Conservation (phyloP, 1,140 invertebrate species). For the Pogonomyrmex californicus region DNA sequence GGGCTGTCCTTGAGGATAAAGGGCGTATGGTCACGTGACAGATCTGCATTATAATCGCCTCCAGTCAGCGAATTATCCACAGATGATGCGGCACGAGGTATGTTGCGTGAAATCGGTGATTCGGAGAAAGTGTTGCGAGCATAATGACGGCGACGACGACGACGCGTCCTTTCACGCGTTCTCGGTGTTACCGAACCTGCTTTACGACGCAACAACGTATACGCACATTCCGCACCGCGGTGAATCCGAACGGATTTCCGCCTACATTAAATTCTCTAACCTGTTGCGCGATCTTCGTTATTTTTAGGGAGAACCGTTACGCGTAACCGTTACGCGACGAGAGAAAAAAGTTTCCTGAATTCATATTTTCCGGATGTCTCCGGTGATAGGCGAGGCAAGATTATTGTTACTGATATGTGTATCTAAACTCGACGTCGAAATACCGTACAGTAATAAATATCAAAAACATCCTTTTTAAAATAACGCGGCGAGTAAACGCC, state of each 20-base stretch:
- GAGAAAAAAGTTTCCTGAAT: neutral
- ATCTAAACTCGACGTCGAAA: neutral
- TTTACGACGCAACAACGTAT: constrained; percentile 14
- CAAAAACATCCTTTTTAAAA: too few relatives aligned
- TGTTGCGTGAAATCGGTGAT: constrained; percentile 49
- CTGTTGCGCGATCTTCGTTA: constrained; percentile 61
- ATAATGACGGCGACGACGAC: constrained; percentile 2
- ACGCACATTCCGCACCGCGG: constrained; percentile 27
- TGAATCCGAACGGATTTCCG: constrained; percentile 48
- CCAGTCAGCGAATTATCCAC: neutral
- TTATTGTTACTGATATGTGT: neutral
- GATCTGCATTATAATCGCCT: neutral
- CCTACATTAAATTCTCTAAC: constrained; percentile 61
- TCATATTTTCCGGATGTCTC: neutral
- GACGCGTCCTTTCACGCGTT: constrained; percentile 31
- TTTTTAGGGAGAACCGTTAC: constrained; percentile 1
- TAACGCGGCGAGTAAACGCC: too few relatives aligned
- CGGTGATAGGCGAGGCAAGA: neutral
- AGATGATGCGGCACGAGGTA: neutral
- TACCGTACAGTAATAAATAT: neutral
- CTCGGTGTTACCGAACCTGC: constrained; percentile 25
- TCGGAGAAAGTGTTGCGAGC: constrained; percentile 65
- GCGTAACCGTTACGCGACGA: neutral
- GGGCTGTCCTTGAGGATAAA: too few relatives aligned
- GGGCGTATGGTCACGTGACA: too few relatives aligned